Evolutionary conservation across 1,140 invertebrate genomes (phyloP).

Genomic region (Thalassaphorura encarpata): DNA sequence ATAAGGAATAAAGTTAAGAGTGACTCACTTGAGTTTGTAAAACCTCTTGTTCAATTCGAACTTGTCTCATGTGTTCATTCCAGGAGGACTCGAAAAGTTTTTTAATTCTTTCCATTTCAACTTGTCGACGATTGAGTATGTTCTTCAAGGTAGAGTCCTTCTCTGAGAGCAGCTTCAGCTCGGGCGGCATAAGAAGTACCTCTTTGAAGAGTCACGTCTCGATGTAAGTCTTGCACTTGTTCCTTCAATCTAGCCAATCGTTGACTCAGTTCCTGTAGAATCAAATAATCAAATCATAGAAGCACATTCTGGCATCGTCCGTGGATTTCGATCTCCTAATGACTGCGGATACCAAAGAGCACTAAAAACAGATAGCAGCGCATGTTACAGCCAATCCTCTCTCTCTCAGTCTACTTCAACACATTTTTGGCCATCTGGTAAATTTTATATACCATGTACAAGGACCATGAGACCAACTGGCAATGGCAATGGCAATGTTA

Average conservation of each 20-base stretch:
- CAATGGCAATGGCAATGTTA: too few species aligned
- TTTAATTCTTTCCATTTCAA: constrained; percentile 51
- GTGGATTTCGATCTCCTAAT: neutral
- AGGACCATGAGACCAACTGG: too few species aligned
- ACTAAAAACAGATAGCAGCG: too few species aligned
- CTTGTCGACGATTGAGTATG: constrained; percentile 52
- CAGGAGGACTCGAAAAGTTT: constrained; percentile 38
- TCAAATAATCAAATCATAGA: neutral
- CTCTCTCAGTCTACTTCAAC: too few species aligned
- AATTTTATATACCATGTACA: too few species aligned
- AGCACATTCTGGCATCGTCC: neutral
- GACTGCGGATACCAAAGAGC: too few species aligned
- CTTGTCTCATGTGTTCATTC: constrained; percentile 57
- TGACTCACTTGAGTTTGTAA: constrained; percentile 48
- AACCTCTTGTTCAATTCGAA: constrained; percentile 57
- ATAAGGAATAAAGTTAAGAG: neutral
- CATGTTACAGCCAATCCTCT: too few species aligned
- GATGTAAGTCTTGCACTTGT: constrained; percentile 51
- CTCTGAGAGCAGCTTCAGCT: constrained; percentile 34
- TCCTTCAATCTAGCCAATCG: constrained; percentile 53
- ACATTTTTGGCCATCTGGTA: too few species aligned
- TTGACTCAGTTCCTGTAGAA: constrained; percentile 48
- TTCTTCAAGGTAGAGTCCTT: constrained; percentile 52
- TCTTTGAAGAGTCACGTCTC: constrained; percentile 41
- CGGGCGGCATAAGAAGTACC: constrained; percentile 23